Base-by-base conservation (phyloP, 1,140 invertebrate genomes). In the Acromyrmex heyeri region DNA sequence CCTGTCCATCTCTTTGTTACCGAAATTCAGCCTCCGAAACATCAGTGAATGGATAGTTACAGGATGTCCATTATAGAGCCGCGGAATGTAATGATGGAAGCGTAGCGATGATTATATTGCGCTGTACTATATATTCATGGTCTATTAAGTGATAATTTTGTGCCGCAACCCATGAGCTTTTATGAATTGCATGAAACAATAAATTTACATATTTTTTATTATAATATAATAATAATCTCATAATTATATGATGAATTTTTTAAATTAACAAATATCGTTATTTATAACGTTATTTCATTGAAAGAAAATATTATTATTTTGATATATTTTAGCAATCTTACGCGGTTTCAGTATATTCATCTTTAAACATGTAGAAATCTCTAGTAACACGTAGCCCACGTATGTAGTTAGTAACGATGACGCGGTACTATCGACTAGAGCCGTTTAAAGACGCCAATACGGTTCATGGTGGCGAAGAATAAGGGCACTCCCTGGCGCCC, bases 371-470 rank as follows among this genome's bases (percentile, higher is more conserved):
- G 57, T 75, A 83, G 79, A 75, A 83, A 83, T 21, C 44, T 83
- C 75, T 38, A 69, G 8, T 75, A 73, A 8, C 53, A 73, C 79
- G 72, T 85, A 57, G 85, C 70, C 88, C 67, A 38, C 6, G 34
- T 38, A 38, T 38, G 34, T 38, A 38, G 90, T 88, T 91, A 91
- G 76, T 18, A 27, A 48, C 53, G 87, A 91, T 91, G 90, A 91
- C 87, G 79, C 69, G 61, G 81, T 86, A 62, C 79, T 91, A 88
- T 91, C 62, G 79, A 65, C 79, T 77, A 59, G 90, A 83, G 48
- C 64, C 75, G 76, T 87, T 91, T 86, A 86, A 89, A 91, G 76
- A 87, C 81, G 85, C 70, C 87, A 83, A 91, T 83, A 85, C 76
- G 90, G 79, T 88, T 91, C 86, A 83, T 81, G 72, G 21, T 78